These are phyloP conservation scores for Craniophora ligustri DNA, from an alignment of 2,888 invertebrate species.

Conservation along the genomic window DNA sequence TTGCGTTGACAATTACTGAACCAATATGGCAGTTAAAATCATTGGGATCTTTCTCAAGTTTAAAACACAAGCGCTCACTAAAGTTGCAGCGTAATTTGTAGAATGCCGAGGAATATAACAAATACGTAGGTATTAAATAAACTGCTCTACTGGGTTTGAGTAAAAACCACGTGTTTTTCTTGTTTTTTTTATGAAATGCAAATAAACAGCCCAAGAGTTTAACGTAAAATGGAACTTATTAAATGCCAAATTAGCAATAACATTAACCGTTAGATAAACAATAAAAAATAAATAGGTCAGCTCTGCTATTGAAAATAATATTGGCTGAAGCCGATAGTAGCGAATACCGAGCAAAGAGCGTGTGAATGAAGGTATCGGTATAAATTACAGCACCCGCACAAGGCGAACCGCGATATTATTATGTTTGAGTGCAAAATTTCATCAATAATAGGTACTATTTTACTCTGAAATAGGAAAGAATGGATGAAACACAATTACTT, in stretches of 20 bases:
- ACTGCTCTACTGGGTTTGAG: too few species aligned
- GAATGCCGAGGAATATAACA: too few species aligned
- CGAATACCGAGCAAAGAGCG: conserved; percentile 23
- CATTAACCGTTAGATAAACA: background rate
- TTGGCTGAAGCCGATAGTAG: conserved; percentile 17
- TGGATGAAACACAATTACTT: conserved; percentile 86
- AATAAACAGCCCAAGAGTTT: background rate
- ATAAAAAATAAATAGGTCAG: conserved; percentile 31
- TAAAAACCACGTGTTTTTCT: conserved; percentile 2
- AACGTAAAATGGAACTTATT: background rate
- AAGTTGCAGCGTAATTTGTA: too few species aligned
- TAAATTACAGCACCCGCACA: conserved; percentile 20
- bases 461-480: conserved; percentile 73
- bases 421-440: conserved; percentile 58
- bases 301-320: conserved; percentile 20
- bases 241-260: background rate
- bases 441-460: conserved; percentile 61
- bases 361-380: conserved; percentile 33
- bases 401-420: conserved; percentile 43
- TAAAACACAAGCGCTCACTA: too few species aligned
- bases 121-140: too few species aligned
- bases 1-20: too few species aligned
- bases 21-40: too few species aligned
- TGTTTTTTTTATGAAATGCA: background rate
- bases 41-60: too few species aligned